Percentiles rank a stretch among this genome's conserved stretches.
phyloP scores from a whole-genome alignment of 2,888 invertebrate genomes.

The Cerceris ruficornis region DNA sequence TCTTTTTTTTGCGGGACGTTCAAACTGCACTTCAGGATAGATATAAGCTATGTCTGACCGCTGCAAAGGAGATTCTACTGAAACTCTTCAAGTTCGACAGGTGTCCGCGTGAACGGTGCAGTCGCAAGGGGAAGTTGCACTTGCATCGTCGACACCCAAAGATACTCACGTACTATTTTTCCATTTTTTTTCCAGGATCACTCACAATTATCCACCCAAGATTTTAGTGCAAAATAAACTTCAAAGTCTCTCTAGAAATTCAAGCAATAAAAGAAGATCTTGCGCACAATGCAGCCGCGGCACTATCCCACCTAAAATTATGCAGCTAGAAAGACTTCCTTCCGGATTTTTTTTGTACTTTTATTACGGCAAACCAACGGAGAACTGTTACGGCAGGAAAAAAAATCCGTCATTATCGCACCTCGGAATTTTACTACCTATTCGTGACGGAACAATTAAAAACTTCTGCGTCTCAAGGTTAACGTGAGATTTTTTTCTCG shows the following conservation, averaged over 20 bases:
- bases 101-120: background rate
- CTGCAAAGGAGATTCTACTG: constrained; percentile 45
- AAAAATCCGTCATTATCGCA: constrained; percentile 5
- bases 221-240: too few relatives aligned
- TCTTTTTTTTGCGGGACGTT: constrained; percentile 42
- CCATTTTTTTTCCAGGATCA: background rate
- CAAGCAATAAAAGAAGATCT: too few relatives aligned
- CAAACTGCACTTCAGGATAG: background rate
- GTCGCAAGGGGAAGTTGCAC: constrained; percentile 13
- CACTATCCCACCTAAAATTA: too few relatives aligned
- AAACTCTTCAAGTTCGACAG: constrained; percentile 24
- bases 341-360: background rate
- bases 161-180: background rate
- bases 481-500: constrained; percentile 5
- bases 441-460: constrained; percentile 18
- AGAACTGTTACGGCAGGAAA: constrained; percentile 6
- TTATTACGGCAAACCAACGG: constrained; percentile 22
- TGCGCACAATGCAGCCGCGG: too few relatives aligned
- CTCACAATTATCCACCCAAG: background rate
- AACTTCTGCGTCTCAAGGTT: constrained; percentile 16
- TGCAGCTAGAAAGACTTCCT: too few relatives aligned
- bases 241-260: too few relatives aligned
- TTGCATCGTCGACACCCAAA: constrained; percentile 17
- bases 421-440: constrained; percentile 11
- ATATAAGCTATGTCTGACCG: constrained; percentile 34